Conservation (phyloP, 2,113 vertebrate species). For the Rhagologus leucostigma region DNA sequence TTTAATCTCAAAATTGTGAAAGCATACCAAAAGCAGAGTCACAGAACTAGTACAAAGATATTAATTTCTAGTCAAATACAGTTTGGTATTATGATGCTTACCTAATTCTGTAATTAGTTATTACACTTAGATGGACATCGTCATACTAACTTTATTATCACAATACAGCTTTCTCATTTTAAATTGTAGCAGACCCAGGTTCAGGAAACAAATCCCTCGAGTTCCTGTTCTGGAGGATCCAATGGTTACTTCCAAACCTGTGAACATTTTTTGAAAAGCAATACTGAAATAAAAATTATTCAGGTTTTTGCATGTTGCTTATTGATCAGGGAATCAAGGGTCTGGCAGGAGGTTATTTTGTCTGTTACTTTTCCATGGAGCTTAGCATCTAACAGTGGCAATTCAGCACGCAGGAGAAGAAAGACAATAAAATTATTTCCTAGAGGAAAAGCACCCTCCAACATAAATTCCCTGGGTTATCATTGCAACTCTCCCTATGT, state of each 20-base stretch:
- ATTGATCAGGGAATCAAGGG: background rate
- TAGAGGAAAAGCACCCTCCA: background rate
- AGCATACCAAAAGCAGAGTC: background rate
- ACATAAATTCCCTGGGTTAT: background rate
- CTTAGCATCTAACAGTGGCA: background rate
- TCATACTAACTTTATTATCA: background rate
- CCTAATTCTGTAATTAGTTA: background rate
- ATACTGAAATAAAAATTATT: background rate
- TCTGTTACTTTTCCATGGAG: background rate
- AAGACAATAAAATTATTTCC: background rate
- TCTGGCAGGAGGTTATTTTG: background rate
- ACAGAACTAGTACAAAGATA: background rate
- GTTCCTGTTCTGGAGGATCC: background rate
- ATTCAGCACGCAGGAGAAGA: background rate
- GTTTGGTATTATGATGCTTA: background rate
- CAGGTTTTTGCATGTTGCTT: background rate
- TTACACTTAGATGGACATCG: background rate
- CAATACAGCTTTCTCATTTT: background rate
- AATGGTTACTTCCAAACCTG: background rate
- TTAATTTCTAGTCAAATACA: background rate
- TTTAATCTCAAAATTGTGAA: background rate
- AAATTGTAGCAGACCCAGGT: background rate
- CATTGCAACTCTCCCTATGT: background rate
- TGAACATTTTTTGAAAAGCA: background rate
- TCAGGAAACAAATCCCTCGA: background rate